Evolutionary conservation across 2,113 vertebrate genomes (phyloP), one percentile per base, ranked within the genome.

Genomic region (Catharus minimus): DNA sequence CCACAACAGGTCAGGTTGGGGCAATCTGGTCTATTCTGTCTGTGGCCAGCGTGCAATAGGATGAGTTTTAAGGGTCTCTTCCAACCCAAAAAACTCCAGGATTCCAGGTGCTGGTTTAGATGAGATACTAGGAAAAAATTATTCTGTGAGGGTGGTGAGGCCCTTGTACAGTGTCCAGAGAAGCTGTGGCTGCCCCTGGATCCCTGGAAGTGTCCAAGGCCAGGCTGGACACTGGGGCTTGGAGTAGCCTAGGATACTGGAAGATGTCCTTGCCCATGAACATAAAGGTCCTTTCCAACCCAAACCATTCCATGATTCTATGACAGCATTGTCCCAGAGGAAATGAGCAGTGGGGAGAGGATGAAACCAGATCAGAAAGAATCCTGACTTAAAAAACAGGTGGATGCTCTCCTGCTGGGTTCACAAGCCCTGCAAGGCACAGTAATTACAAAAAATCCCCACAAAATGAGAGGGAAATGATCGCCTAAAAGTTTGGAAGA

Each of bases 311-410:
- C 53, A 32, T 8, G 30, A 57, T 26, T 71, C 38, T 17, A 2
- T 2, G 15, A 36, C 39, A 41, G 46, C 1, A 4, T 14, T 17
- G 2, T 13, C 50, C 53, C 78, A 43, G 30, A 55, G 33, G 0
- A 22, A 52, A 43, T 0, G 6, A 43, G 55, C 53, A 82, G 30
- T 6, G 14, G 8, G 30, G 15, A 79, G 17, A 43, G 30, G 16
- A 46, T 39, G 32, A 30, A 69, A 61, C 6, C 8, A 24, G 15
- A 32, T 20, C 26, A 61, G 17, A 0, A 27, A 43, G 7, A 30
- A 46, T 20, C 14, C 2, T 0, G 1, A 57, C 13, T 55, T 13
- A 43, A 79, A 87, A 72, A 65, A 13, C 43, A 65, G 12, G 22
- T 7, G 32, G 26, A 32, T 39, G 39, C 39, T 39, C 39, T 39